Conservation (phyloP, 1,140 invertebrate species). For the Ceratitis capitata region DNA sequence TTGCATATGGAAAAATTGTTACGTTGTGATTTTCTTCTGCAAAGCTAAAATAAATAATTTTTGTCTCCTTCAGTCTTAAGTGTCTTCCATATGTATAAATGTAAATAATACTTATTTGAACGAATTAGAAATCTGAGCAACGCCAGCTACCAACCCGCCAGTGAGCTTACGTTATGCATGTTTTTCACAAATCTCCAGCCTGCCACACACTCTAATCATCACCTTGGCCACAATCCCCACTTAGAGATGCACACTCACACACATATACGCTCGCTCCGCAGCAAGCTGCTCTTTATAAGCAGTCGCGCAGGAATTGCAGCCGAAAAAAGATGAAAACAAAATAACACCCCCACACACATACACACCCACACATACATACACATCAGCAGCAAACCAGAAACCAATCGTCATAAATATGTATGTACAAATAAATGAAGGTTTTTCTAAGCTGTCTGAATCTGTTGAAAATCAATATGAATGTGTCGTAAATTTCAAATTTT, state of each 20-base stretch:
- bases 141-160: background rate
- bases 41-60: no score
- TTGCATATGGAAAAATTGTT: no score
- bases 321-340: background rate
- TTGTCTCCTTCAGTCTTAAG: no score
- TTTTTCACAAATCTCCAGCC: background rate
- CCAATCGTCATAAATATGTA: background rate
- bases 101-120: no score
- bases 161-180: background rate
- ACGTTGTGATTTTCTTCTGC: no score
- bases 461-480: background rate
- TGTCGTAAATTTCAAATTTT: constrained; percentile 11
- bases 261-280: no score
- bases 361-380: background rate
- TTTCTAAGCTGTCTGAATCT: background rate
- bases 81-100: no score
- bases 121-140: background rate
- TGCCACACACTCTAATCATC: background rate
- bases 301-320: background rate
- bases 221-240: background rate
- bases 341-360: background rate
- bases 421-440: no score
- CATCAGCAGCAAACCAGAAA: background rate
- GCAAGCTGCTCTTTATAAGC: background rate
- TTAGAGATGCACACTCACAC: background rate